Evolutionary conservation across 2,888 invertebrate species (phyloP), one percentile per base, ranked within the genome.

Genomic region (Willowsia nigromaculata): DNA sequence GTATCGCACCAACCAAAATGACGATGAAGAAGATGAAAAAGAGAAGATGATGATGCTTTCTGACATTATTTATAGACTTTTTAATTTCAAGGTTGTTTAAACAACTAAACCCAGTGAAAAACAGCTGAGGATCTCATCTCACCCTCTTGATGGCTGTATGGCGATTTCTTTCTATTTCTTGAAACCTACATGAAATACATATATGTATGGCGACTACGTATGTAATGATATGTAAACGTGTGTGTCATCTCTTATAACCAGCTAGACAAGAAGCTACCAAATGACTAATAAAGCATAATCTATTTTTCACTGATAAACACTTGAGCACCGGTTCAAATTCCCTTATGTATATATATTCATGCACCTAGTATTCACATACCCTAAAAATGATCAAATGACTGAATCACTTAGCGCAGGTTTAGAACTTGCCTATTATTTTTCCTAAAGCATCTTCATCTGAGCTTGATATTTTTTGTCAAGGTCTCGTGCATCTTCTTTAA

Each of bases 11-110:
- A 59, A 59, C 59, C 25, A 15, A 25, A 25, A 59, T 47, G n/a
- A 33, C 25, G 43, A n/a, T n/a, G n/a, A 76, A 76, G 4, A 47
- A 76, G 25, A 76, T 68, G 37, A 68, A 37, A 37, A 80, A 56
- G 37, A 40, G 76, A 62, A 13, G 74, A 85, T 85, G 74, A 50
- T 62, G 62, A 33, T 87, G 71, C 30, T 81, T 53, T 65, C 87
- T 87, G 87, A 81, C 81, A 87, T 87, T 87, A 87, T 87, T 87
- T 87, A 87, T 87, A 81, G 87, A 81, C 71, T 81, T 87, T 87
- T 71, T 43, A 87, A 71, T 87, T 87, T 87, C 87, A 87, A 87
- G 87, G 87, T 87, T 87, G 87, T 87, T 81, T 68, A 87, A 87
- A 87, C 81, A 87, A 81, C 56, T 47, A 81, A 87, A 37, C 25